These are phyloP conservation scores for Lytechinus variegatus DNA, from an alignment of 35 echinoderm and acorn worm species.

Conservation along the genomic window DNA sequence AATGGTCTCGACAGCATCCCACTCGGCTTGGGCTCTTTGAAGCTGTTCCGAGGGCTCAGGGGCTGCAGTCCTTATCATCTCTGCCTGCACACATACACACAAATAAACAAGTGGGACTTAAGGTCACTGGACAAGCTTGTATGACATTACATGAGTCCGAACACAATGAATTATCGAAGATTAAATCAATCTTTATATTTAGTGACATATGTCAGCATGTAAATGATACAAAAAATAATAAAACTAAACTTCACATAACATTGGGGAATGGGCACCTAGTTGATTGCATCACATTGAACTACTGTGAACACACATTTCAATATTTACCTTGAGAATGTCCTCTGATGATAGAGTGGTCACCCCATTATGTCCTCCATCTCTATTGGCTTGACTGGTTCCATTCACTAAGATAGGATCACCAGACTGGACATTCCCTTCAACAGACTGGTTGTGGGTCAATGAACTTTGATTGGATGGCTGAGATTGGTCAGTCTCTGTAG, in stretches of 20 bases:
- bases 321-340: not conserved
- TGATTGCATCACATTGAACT: too few relatives aligned
- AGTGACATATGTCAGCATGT: too few relatives aligned
- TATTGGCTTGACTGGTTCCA: not conserved
- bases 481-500: not conserved
- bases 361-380: not conserved
- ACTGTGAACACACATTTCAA: not conserved
- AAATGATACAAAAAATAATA: too few relatives aligned
- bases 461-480: not conserved
- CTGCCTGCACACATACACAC: conserved; percentile 25
- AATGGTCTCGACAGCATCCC: conserved; percentile 84
- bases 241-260: too few relatives aligned
- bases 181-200: too few relatives aligned
- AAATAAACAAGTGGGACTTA: not conserved
- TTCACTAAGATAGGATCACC: not conserved
- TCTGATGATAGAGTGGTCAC: conserved; percentile 22
- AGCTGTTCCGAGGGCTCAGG: conserved; percentile 66
- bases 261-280: too few relatives aligned
- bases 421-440: not conserved
- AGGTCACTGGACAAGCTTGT: not conserved
- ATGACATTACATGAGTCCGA: too few relatives aligned
- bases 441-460: not conserved
- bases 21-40: conserved; percentile 75
- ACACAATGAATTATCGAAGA: too few relatives aligned
- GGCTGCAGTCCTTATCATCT: not conserved